phyloP scores from a whole-genome alignment of 2,113 vertebrate genomes.

The Ancistrus triradiatus region DNA sequence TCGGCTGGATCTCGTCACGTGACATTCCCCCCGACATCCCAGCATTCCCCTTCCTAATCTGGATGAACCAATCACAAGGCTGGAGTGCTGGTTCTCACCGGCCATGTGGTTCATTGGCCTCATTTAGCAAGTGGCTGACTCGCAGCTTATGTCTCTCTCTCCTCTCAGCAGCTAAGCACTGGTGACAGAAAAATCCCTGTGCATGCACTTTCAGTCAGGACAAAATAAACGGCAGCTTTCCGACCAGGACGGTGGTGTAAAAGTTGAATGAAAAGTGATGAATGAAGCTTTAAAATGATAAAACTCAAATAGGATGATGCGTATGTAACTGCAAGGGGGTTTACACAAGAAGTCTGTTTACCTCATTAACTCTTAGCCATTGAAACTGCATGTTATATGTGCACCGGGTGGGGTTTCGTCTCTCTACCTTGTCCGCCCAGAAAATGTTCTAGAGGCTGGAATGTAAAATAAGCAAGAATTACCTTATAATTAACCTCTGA shows the following conservation, averaged over 20 bases:
- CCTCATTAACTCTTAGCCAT: no score
- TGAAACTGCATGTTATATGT: no score
- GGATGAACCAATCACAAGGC: slow-evolving; percentile 53
- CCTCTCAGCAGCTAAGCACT: slow-evolving; percentile 24
- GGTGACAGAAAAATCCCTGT: slow-evolving; percentile 31
- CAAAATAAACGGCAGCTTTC: neutral
- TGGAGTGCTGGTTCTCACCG: slow-evolving; percentile 46
- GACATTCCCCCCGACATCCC: slow-evolving; percentile 38
- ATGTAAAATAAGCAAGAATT: no score
- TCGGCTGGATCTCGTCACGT: slow-evolving; percentile 71
- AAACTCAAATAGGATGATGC: no score
- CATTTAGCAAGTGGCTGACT: slow-evolving; percentile 61
- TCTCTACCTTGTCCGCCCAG: no score
- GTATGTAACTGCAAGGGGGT: no score
- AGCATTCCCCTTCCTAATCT: slow-evolving; percentile 35
- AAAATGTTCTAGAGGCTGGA: no score
- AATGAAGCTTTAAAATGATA: no score
- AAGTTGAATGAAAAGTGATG: neutral
- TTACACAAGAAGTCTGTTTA: no score
- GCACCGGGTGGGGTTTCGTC: no score
- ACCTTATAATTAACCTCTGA: no score
- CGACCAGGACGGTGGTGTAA: neutral
- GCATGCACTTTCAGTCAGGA: slow-evolving; percentile 25
- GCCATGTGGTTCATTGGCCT: slow-evolving; percentile 59
- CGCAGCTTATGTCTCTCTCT: slow-evolving; percentile 40